Conservation (phyloP, 2,797 vertebrate genomes). For the Psittacula echo region DNA sequence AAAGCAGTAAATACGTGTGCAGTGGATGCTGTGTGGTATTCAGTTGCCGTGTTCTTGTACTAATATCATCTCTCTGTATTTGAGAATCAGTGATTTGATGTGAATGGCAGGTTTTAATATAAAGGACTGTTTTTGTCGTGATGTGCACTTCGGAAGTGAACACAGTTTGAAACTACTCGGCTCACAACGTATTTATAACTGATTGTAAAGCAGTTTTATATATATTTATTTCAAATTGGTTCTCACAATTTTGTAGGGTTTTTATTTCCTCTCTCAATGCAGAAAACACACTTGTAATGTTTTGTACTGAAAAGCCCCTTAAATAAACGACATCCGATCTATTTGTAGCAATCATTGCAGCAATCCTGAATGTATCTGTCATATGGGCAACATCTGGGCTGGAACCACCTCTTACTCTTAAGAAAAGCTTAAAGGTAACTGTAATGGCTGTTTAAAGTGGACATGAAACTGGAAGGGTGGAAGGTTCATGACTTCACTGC, state of each 20-base stretch:
- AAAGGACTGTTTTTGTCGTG: neutral
- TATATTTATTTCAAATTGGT: constrained; percentile 25
- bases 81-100: neutral
- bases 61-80: accelerated
- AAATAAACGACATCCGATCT: constrained; percentile 29
- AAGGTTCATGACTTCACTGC: neutral
- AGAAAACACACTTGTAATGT: neutral
- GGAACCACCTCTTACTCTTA: neutral
- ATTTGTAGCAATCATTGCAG: neutral
- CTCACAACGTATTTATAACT: neutral
- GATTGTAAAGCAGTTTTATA: neutral
- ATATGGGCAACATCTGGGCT: neutral
- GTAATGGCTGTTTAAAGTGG: neutral
- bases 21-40: accelerated
- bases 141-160: neutral
- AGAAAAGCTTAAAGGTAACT: neutral
- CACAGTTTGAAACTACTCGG: neutral
- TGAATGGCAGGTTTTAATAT: neutral
- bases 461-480: neutral
- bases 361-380: neutral
- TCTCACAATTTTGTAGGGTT: neutral
- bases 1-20: neutral
- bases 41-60: neutral
- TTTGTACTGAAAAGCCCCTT: neutral
- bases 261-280: neutral